Evolutionary conservation across 2,797 vertebrate species (phyloP).

Genomic region (Pseudochaenichthys georgianus): DNA sequence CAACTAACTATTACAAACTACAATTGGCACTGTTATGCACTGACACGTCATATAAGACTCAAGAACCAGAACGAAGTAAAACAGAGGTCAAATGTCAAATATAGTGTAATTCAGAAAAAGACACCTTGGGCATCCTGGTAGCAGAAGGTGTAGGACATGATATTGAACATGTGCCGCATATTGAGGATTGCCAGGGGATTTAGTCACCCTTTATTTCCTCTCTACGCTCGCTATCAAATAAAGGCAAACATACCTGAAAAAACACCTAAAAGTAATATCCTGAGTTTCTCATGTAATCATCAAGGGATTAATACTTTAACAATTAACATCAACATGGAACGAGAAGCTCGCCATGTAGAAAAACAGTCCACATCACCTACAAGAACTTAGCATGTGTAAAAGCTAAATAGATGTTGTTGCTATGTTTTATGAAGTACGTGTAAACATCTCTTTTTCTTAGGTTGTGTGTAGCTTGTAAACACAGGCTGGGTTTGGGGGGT

Average conservation of each 20-base stretch:
- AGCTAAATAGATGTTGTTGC: constrained; percentile 27
- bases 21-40: constrained; percentile 12
- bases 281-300: not conserved
- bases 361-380: not conserved
- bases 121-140: constrained; percentile 2
- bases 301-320: not conserved
- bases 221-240: not conserved
- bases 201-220: not conserved
- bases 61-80: not conserved
- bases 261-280: not conserved
- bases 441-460: constrained; percentile 1
- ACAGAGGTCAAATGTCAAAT: not conserved
- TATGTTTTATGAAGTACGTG: constrained; percentile 10
- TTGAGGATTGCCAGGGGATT: not conserved
- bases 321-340: not conserved
- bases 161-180: not conserved
- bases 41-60: constrained; percentile 2
- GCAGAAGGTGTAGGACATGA: not conserved
- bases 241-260: not conserved
- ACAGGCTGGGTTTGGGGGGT: constrained; percentile 37
- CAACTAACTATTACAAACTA: constrained; percentile 7
- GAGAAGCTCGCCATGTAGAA: constrained; percentile 2
- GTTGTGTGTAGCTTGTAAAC: constrained; percentile 46
- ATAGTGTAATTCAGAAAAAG: constrained; percentile 3
- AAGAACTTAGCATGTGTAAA: constrained; percentile 3